Conservation (phyloP, 92 coral and sea anemone genomes). For the Anthopleura xanthogrammica region DNA sequence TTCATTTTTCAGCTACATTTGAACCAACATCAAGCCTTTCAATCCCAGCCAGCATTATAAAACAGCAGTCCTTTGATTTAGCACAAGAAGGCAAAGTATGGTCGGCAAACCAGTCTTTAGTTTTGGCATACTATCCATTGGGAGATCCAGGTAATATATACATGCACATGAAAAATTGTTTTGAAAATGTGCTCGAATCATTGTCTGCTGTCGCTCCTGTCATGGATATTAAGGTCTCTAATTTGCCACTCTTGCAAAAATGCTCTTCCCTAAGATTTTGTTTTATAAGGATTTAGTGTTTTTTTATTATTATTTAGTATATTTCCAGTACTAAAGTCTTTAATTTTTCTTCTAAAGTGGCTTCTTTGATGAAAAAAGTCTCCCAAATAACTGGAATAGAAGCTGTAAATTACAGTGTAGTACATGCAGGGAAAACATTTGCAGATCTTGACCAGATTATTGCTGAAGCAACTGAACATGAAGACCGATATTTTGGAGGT, state of each 20-base stretch:
- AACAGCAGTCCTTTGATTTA: neutral
- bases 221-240: too few species aligned
- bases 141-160: constrained; percentile 5
- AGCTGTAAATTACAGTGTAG: constrained; percentile 31
- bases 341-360: constrained; percentile 6
- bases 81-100: neutral
- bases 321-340: neutral
- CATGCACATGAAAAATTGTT: too few species aligned
- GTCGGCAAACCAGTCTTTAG: constrained; percentile 24
- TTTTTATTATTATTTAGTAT: neutral
- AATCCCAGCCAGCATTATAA: neutral
- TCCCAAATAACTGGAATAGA: constrained; percentile 26
- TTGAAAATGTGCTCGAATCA: too few species aligned
- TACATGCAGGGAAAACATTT: constrained; percentile 36
- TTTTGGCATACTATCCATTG: constrained; percentile 47
- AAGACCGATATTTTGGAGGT: constrained; percentile 81
- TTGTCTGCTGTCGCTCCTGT: too few species aligned
- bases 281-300: neutral
- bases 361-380: constrained; percentile 42
- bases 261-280: too few species aligned
- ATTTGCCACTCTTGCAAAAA: too few species aligned
- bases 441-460: constrained; percentile 61
- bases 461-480: constrained; percentile 66
- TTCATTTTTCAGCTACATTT: constrained; percentile 29
- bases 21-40: constrained; percentile 16